phyloP scores from a whole-genome alignment of 2,888 invertebrate genomes.

The Globia sparganii region DNA sequence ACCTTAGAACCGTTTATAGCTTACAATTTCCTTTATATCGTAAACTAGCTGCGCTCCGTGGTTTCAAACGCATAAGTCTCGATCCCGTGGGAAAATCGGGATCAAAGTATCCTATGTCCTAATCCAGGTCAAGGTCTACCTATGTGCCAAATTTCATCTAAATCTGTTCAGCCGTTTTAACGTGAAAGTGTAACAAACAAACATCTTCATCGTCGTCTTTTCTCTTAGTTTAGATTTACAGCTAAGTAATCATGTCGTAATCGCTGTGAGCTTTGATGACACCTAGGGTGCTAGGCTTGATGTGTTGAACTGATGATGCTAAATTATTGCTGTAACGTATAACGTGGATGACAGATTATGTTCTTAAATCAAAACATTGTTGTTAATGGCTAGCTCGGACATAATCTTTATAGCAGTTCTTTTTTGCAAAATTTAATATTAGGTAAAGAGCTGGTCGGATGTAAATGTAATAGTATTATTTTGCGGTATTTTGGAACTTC shows the following conservation, averaged over 20 bases:
- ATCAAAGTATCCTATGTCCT: not conserved
- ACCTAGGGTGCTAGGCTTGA: slow-evolving; percentile 15
- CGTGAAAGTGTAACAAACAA: not conserved
- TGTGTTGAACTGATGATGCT: slow-evolving; percentile 59
- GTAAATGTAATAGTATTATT: not conserved
- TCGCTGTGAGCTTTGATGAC: slow-evolving; percentile 53
- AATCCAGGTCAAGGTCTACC: not conserved
- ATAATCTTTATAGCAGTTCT: not conserved
- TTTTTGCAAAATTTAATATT: not conserved
- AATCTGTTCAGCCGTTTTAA: not conserved
- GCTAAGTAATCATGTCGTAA: slow-evolving; percentile 55
- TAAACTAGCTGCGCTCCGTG: slow-evolving; percentile 10
- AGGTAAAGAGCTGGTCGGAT: not conserved
- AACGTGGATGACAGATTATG: slow-evolving; percentile 1
- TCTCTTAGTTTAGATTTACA: slow-evolving; percentile 32
- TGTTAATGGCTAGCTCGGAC: not conserved
- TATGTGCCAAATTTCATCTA: not conserved
- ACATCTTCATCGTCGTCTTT: not conserved
- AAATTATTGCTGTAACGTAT: slow-evolving; percentile 61
- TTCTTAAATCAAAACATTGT: not conserved
- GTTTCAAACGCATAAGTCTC: not conserved
- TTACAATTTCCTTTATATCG: slow-evolving; percentile 49
- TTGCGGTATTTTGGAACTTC: not conserved
- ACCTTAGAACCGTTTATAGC: slow-evolving; percentile 34
- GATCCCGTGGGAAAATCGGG: not conserved